These are phyloP conservation scores for Heterodera filipjevi DNA, from an alignment of 2,888 invertebrate genomes.

Conservation along the genomic window DNA sequence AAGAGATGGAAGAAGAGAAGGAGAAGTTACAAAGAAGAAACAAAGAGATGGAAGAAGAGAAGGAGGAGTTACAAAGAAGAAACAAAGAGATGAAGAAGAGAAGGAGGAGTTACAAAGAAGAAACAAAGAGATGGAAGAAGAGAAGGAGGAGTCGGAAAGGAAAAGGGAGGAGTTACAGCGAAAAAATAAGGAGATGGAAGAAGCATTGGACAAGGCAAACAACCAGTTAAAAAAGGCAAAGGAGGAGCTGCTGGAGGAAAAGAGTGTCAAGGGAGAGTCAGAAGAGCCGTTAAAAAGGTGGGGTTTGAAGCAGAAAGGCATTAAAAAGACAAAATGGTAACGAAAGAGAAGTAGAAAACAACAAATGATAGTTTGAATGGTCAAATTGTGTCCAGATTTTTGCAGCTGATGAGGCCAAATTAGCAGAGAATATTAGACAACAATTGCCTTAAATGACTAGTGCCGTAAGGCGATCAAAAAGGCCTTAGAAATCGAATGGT, in stretches of 20 bases:
- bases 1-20: background rate
- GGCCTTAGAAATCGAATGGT: no score
- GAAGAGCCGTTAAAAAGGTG: background rate
- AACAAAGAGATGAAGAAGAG: background rate
- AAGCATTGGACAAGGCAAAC: no score
- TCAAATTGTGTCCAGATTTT: no score
- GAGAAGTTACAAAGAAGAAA: background rate
- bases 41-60: background rate
- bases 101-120: background rate
- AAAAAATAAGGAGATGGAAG: conserved; percentile 1
- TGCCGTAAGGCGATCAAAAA: no score
- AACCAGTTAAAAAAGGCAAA: conserved; percentile 14
- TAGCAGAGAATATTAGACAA: no score
- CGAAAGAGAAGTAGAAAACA: background rate
- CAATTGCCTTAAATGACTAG: no score
- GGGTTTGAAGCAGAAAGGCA: background rate
- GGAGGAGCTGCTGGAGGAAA: conserved; percentile 1
- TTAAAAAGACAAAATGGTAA: background rate
- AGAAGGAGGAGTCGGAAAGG: conserved; percentile 17
- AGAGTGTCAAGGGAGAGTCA: conserved; percentile 15
- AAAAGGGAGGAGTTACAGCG: background rate
- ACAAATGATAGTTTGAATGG: background rate
- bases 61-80: background rate
- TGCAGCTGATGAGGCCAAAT: no score
- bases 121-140: background rate